Evolutionary conservation across 35 echinoderm and acorn worm species (phyloP).

Genomic region (Stichopus chloronotus): DNA sequence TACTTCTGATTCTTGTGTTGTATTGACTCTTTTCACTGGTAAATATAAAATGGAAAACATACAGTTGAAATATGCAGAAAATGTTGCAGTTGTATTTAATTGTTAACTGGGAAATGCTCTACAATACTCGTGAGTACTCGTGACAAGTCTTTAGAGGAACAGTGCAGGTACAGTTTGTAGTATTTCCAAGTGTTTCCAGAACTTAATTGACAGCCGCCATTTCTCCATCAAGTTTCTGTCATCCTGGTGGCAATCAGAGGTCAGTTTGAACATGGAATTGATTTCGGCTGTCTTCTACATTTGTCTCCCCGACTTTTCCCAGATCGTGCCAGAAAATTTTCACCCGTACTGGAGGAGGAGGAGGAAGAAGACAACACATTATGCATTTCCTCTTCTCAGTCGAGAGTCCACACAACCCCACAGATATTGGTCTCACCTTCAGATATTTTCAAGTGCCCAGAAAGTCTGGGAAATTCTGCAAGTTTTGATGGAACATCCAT

Average conservation of each 20-base stretch:
- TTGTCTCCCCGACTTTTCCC: background rate
- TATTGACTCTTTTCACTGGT: no score
- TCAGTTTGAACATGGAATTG: background rate
- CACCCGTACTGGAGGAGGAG: conserved; percentile 42
- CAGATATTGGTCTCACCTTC: conserved; percentile 46
- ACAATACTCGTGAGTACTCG: no score
- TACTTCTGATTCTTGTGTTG: no score
- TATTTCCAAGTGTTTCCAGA: no score
- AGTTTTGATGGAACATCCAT: background rate
- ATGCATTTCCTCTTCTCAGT: conserved; percentile 42
- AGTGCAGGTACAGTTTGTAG: no score
- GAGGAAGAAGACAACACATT: conserved; percentile 53
- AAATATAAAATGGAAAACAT: no score
- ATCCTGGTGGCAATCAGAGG: background rate
- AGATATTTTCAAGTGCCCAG: background rate
- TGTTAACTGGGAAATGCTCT: no score
- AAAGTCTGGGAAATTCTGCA: background rate
- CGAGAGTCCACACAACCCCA: conserved; percentile 65
- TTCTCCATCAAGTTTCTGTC: background rate
- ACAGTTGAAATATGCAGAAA: no score
- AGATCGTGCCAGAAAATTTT: conserved; percentile 73
- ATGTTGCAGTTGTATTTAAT: no score
- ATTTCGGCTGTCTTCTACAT: background rate
- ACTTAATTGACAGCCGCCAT: no score
- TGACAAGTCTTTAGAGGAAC: no score